phyloP scores from a whole-genome alignment of 2,797 vertebrate species.

The Centropyge bicolor region DNA sequence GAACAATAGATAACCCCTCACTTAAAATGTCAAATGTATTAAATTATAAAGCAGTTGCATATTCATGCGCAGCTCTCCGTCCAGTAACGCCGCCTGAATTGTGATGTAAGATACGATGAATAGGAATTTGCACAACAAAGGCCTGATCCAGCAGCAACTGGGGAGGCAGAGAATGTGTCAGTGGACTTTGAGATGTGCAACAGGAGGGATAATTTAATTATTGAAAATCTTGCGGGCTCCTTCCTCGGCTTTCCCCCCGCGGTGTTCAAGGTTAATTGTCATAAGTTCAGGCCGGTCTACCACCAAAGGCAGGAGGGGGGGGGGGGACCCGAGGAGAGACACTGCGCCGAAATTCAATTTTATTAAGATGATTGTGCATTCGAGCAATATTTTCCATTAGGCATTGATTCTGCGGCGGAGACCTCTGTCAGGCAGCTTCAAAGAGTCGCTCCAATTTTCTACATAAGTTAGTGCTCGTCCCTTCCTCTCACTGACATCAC shows the following conservation, averaged over 20 bases:
- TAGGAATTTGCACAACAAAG: slow-evolving; percentile 59
- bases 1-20: slow-evolving; percentile 27
- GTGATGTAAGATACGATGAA: slow-evolving; percentile 25
- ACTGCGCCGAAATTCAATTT: slow-evolving; percentile 50
- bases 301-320: slow-evolving; percentile 42
- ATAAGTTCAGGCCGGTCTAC: slow-evolving; percentile 58
- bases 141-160: slow-evolving; percentile 27
- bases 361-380: slow-evolving; percentile 68
- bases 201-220: slow-evolving; percentile 70
- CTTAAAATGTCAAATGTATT: slow-evolving; percentile 33
- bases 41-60: slow-evolving; percentile 26
- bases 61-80: slow-evolving; percentile 24
- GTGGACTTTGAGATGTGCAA: slow-evolving; percentile 52
- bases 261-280: slow-evolving; percentile 73
- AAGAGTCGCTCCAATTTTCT: slow-evolving; percentile 55
- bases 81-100: slow-evolving; percentile 32
- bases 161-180: slow-evolving; percentile 34
- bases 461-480: slow-evolving; percentile 34
- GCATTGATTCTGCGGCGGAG: slow-evolving; percentile 54
- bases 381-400: slow-evolving; percentile 71
- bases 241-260: slow-evolving; percentile 33
- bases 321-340: slow-evolving; percentile 42
- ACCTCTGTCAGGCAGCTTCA: slow-evolving; percentile 45
- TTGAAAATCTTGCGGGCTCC: slow-evolving; percentile 51
- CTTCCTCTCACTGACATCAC: slow-evolving; percentile 34